Evolutionary conservation across 2,797 vertebrate genomes (phyloP).

Genomic region (Lacerta viridis): DNA sequence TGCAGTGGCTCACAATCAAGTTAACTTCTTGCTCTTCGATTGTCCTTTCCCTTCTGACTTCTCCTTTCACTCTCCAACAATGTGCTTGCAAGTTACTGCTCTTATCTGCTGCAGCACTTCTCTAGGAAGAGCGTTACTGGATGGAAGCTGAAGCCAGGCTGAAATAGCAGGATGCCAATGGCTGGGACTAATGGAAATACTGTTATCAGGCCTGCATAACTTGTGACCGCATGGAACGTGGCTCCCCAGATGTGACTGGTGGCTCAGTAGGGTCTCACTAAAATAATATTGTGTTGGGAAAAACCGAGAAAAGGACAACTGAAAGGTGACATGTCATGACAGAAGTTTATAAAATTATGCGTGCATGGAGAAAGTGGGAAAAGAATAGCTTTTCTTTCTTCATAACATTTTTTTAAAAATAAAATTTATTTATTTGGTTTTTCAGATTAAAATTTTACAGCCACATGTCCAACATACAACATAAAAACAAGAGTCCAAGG

Average conservation of each 20-base stretch:
- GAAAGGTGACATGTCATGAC: too few species aligned
- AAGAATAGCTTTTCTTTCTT: too few species aligned
- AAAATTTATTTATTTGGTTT: too few species aligned
- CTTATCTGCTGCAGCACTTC: not conserved
- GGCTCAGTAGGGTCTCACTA: too few species aligned
- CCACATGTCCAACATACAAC: too few species aligned
- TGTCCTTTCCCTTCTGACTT: fast-evolving
- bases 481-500: too few species aligned
- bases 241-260: not conserved
- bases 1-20: not conserved
- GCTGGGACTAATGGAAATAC: not conserved
- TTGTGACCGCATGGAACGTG: not conserved
- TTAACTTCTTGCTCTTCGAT: not conserved
- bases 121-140: not conserved
- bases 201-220: not conserved
- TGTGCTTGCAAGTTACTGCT: not conserved
- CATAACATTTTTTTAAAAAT: too few species aligned
- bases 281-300: not conserved
- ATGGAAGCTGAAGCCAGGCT: slow-evolving; percentile 12
- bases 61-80: fast-evolving
- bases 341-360: too few species aligned
- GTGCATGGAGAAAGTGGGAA: too few species aligned
- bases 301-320: too few species aligned
- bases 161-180: not conserved
- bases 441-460: too few species aligned